Evolutionary conservation across 2,797 vertebrate genomes (phyloP), one percentile per base, ranked within the genome.

Genomic region (Falco cherrug): DNA sequence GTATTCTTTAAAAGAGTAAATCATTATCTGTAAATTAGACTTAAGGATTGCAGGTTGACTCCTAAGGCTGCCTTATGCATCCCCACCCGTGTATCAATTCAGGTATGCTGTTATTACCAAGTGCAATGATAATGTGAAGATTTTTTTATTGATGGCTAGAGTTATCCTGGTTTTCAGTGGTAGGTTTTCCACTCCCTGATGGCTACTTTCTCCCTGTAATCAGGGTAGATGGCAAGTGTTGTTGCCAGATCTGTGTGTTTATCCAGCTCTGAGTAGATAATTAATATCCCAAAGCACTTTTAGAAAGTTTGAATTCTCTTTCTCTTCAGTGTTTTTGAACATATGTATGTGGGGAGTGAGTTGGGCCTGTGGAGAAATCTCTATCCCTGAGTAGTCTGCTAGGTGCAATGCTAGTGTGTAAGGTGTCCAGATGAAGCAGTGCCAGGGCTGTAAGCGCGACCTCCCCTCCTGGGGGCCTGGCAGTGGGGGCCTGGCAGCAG

Each of bases 381-480:
- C 54, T 54, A 4, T 41, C 19, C 26, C 31, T 1, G 1, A 16
- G 35, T 28, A 41, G 41, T 11, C 47, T 39, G 13, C 37, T 20
- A 21, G 29, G 19, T 3, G 2, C 48, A 33, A 25, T 19, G 16
- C 43, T 45, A 45, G 43, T 18, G 16, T 45, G 11, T 20, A 28
- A 53, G 26, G 4, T 28, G 41, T 28, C 39, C 22, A 24, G 60
- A n/a, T 29, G 45, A 45, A 59, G 37, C 3, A 35, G 17, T 22
- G 17, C 9, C 50, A 19, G 35, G 37, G 26, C 15, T 19, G 14
- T 14, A 26, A n/a, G 14, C 4, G 1, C 4, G 2, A 45, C 4
- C 13, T 41, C 2, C 3, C 2, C 9, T 33, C 29, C 33, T 45
- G 37, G 16, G 26, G 13, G 10, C 6, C 43, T 18, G 43, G 17